A percentile compares a stretch with the other conserved stretches of the same genome.
Conservation (phyloP, 1,140 invertebrate genomes). For the Sesamia nonagrioides region DNA sequence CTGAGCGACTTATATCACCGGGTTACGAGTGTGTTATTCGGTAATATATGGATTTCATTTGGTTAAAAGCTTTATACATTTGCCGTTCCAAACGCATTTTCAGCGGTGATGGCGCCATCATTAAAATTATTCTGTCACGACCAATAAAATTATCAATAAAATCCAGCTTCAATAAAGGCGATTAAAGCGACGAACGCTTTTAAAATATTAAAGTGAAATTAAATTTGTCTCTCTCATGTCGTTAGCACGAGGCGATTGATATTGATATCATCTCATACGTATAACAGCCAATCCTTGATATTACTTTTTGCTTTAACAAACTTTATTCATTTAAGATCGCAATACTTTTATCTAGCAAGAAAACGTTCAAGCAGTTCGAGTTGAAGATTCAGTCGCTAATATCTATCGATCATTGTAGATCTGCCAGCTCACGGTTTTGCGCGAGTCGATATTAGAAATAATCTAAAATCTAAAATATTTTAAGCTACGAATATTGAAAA, state of each 20-base stretch:
- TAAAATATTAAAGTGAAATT: conserved; percentile 49
- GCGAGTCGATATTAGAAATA: too few species aligned
- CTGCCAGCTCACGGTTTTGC: too few species aligned
- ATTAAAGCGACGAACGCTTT: conserved; percentile 51
- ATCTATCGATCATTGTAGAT: neutral
- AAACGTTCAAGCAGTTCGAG: neutral
- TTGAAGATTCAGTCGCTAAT: neutral
- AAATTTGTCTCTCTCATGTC: conserved; percentile 44
- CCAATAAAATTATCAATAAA: conserved; percentile 63
- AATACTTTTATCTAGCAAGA: neutral
- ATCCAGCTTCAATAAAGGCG: conserved; percentile 48
- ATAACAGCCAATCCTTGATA: neutral
- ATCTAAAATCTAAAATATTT: neutral
- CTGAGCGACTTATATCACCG: conserved; percentile 77
- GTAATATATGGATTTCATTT: conserved; percentile 85
- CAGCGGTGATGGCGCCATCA: conserved; percentile 65
- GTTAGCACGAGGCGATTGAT: neutral
- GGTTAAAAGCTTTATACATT: conserved; percentile 83
- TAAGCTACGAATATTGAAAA: too few species aligned
- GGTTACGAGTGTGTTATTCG: conserved; percentile 81
- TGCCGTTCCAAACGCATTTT: conserved; percentile 74
- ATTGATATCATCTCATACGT: conserved; percentile 32
- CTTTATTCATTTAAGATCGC: neutral
- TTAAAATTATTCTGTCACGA: conserved; percentile 72
- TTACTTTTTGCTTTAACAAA: neutral